Base-by-base conservation (phyloP, 2,113 vertebrate species). In the Heloderma charlesbogerti region DNA sequence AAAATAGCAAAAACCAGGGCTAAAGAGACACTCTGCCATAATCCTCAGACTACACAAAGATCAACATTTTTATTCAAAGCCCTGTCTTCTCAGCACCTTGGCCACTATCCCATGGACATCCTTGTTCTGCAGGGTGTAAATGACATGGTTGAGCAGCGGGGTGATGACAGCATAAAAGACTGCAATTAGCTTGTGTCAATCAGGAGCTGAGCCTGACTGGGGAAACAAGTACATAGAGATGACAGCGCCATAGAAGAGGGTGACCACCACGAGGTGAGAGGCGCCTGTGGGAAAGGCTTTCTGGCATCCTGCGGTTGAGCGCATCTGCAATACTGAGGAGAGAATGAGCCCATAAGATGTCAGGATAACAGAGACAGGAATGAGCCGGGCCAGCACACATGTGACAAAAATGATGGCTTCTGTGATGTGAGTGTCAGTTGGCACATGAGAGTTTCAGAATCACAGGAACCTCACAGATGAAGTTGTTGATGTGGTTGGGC, bases 201-300 rank as follows among this genome's bases (percentile, higher is more conserved):
- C 60, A n/a, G 88, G 22, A 40, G 9, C 54, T 1, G 60, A 15
- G 27, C 71, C 3, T 4, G 90, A 84, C 20, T 87, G 89, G 0
- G 95, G 95, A 0, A 34, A 45, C 48, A 96, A 79, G 82, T 96
- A 97, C 18, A 0, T 96, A 95, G 88, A 96, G n/a, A n/a, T n/a
- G n/a, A n/a, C n/a, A n/a, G n/a, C n/a, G n/a, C n/a, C n/a, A n/a
- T n/a, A n/a, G n/a, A n/a, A 34, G 45, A 97, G 37, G 16, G 86
- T 91, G 92, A 97, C 88, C 0, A 79, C 95, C 82, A 69, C 20
- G 16, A 92, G 0, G 0, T 96, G 96, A 0, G 96, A 94, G 43
- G 72, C 25, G 0, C 96, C 96, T 15, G 96, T 97, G 34, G 96
- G 96, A 51, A 97, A 91, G 0, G 87, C 93, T 40, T 91, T 93